Conservation (phyloP, 2,113 vertebrate genomes). For the Podilymbus podiceps region DNA sequence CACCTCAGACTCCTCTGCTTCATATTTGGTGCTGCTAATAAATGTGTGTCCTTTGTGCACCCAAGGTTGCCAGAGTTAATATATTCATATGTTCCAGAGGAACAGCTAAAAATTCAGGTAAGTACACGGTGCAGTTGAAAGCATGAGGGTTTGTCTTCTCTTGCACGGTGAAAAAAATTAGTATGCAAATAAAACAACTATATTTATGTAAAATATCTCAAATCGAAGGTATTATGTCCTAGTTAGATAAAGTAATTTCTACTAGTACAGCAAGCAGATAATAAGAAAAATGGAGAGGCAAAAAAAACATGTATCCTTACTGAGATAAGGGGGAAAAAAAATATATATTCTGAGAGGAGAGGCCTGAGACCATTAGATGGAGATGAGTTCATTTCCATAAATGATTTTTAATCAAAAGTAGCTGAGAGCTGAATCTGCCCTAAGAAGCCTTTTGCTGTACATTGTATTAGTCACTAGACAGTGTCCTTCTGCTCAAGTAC, state of each 20-base stretch:
- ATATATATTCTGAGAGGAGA: background rate
- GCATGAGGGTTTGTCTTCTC: background rate
- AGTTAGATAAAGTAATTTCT: background rate
- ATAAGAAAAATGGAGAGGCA: background rate
- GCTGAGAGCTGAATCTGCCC: background rate
- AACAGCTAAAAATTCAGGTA: background rate
- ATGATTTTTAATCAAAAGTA: background rate
- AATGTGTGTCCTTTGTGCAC: rapidly evolving
- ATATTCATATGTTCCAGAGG: background rate
- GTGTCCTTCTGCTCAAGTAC: background rate
- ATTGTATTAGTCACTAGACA: background rate
- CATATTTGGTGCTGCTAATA: background rate
- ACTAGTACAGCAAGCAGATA: background rate
- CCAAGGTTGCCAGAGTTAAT: background rate
- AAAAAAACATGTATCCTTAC: background rate
- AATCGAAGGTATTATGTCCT: background rate
- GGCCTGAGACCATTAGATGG: background rate
- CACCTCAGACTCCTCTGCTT: background rate
- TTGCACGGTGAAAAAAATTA: background rate
- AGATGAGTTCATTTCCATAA: background rate
- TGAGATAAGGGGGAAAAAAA: background rate
- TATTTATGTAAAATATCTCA: background rate
- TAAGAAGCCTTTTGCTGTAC: background rate
- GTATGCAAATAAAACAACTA: background rate
- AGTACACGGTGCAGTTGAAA: background rate